Base-by-base conservation (phyloP, 23 tunicate genomes). In the Styela clava region DNA sequence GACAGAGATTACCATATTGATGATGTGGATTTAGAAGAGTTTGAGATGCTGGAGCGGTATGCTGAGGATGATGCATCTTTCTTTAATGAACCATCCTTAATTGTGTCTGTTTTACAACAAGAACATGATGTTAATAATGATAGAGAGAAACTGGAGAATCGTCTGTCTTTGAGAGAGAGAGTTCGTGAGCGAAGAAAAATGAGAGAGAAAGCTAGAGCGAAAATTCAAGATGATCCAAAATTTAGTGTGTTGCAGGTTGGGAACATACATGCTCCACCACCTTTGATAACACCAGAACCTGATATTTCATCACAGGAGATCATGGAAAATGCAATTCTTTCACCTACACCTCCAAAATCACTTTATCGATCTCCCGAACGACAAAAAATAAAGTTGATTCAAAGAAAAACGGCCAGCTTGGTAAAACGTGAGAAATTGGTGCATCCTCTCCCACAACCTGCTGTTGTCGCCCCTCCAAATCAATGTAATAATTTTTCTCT, bases 371-470 rank as follows among this genome's bases (percentile, higher is more conserved):
- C 81, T 18, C 81, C 64, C 9, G 65, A 44, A 52, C 28, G 7
- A 16, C 21, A 16, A 25, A 36, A 76, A 52, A 52, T 23, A 0
- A 51, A 52, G 0, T 30, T 76, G 52, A 44, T 76, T 44, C 81
- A 76, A 30, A 35, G 93, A 22, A 88, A 88, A 69, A 88, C 93
- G 2, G 87, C 93, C 31, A 52, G 93, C 22, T 86, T 86, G 61
- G 77, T 35, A 20, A 83, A 62, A 69, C 69, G 70, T 56, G 87
- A 88, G n/a, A 81, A 81, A 61, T 52, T 88, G 34, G 78, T 84
- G 22, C 78, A 78, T 26, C 72, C 86, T 0, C 27, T 44, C 31
- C 52, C 84, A 77, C 80, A 69, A n/a, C 82, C 92, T 20, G 83
- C 71, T 32, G 80, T 52, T 3, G 24, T 22, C 22, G 36, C 35